phyloP scores from a whole-genome alignment of 2,113 vertebrate genomes.

The Vimba vimba region DNA sequence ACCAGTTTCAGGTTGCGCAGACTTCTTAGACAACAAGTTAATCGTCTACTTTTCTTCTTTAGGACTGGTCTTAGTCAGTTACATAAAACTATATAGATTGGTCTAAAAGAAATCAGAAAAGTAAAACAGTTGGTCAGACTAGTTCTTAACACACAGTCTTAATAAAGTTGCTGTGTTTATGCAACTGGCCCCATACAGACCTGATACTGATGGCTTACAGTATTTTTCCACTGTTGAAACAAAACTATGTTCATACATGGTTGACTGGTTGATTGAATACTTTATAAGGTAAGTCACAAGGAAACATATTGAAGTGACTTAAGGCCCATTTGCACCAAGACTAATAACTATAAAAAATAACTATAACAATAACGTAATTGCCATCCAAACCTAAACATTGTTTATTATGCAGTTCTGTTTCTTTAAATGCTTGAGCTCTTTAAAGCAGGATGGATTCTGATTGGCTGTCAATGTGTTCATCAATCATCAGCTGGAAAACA shows the following conservation, averaged over 20 bases:
- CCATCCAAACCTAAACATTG: too few species aligned
- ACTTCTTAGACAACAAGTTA: neutral
- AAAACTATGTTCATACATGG: neutral
- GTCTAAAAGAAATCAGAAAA: neutral
- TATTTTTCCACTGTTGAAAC: neutral
- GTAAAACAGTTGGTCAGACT: neutral
- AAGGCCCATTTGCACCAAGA: too few species aligned
- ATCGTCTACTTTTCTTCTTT: neutral
- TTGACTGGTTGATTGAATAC: neutral
- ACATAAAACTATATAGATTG: neutral
- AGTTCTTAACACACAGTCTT: neutral
- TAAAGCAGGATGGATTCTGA: too few species aligned
- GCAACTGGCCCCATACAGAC: neutral
- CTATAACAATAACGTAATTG: too few species aligned
- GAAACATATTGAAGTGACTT: too few species aligned
- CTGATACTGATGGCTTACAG: neutral
- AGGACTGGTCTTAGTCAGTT: neutral
- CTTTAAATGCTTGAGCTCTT: too few species aligned
- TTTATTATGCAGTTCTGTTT: too few species aligned
- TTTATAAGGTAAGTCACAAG: too few species aligned
- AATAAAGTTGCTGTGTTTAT: neutral
- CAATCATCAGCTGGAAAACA: too few species aligned
- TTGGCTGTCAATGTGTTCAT: too few species aligned
- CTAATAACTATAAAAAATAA: too few species aligned
- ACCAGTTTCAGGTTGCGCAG: too few species aligned